Conservation (phyloP, 1,140 invertebrate species). For the Hydropsyche tenuis region DNA sequence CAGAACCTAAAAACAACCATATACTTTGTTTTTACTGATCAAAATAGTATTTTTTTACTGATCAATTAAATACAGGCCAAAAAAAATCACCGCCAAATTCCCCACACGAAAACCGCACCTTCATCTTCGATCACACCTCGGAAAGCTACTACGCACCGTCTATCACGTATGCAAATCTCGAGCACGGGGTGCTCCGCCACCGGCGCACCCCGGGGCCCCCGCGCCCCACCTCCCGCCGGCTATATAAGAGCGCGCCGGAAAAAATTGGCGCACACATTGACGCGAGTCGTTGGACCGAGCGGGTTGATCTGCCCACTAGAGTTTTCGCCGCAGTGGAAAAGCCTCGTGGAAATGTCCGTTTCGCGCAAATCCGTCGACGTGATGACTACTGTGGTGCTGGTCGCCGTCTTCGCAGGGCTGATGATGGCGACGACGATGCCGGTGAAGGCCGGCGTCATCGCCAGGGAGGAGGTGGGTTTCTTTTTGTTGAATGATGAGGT, state of each 20-base stretch:
- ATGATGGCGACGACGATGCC: neutral
- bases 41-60: too few species aligned
- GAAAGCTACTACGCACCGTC: too few species aligned
- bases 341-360: too few species aligned
- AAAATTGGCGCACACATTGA: neutral
- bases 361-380: neutral
- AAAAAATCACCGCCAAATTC: too few species aligned
- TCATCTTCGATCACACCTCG: too few species aligned
- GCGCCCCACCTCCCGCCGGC: neutral
- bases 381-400: neutral
- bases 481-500: too few species aligned
- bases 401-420: neutral
- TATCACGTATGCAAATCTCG: neutral
- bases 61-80: too few species aligned
- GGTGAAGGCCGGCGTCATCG: neutral
- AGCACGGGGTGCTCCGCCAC: neutral
- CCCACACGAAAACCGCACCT: too few species aligned
- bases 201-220: neutral
- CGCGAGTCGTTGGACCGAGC: neutral
- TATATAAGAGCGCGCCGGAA: slow-evolving; percentile 11
- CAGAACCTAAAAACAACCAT: too few species aligned
- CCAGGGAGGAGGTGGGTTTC: neutral
- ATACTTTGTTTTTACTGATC: too few species aligned
- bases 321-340: too few species aligned
- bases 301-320: too few species aligned